phyloP scores from a whole-genome alignment of 2,888 invertebrate genomes.

The Anoncus sp. region DNA sequence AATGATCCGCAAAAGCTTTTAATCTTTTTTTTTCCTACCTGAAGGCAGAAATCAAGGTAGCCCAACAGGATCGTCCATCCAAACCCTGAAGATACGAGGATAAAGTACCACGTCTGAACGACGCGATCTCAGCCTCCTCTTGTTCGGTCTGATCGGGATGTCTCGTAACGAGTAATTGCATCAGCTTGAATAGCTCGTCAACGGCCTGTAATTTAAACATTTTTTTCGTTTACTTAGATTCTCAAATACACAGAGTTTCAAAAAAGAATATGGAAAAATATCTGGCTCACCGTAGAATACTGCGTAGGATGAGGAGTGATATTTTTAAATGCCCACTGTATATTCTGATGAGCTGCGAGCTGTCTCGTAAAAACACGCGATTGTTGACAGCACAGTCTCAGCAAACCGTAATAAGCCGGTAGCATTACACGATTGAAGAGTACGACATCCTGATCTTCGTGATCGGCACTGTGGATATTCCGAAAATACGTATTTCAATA shows the following conservation, averaged over 20 bases:
- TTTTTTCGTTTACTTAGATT: not conserved
- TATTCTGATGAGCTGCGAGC: constrained; percentile 96
- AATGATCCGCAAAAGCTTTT: constrained; percentile 3
- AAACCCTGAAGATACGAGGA: constrained; percentile 95
- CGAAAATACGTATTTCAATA: no score
- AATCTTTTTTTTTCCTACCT: constrained; percentile 75
- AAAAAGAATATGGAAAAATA: constrained; percentile 1
- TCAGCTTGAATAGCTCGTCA: constrained; percentile 95
- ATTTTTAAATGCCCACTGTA: constrained; percentile 98
- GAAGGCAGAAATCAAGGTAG: constrained; percentile 95
- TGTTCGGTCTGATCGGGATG: constrained; percentile 91
- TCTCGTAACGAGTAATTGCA: constrained; percentile 94
- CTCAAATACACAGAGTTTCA: not conserved
- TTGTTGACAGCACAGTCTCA: constrained; percentile 95
- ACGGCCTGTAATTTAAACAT: constrained; percentile 86
- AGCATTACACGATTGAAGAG: constrained; percentile 97
- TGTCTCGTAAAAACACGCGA: constrained; percentile 94
- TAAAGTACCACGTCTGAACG: constrained; percentile 93
- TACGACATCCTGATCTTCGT: constrained; percentile 98
- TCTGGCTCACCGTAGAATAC: constrained; percentile 88
- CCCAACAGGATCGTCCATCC: constrained; percentile 96
- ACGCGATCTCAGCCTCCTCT: constrained; percentile 92
- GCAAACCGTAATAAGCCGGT: constrained; percentile 95
- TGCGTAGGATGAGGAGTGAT: constrained; percentile 98
- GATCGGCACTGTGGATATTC: constrained; percentile 95